Conservation (phyloP, 1,140 invertebrate species). For the Musca domestica region DNA sequence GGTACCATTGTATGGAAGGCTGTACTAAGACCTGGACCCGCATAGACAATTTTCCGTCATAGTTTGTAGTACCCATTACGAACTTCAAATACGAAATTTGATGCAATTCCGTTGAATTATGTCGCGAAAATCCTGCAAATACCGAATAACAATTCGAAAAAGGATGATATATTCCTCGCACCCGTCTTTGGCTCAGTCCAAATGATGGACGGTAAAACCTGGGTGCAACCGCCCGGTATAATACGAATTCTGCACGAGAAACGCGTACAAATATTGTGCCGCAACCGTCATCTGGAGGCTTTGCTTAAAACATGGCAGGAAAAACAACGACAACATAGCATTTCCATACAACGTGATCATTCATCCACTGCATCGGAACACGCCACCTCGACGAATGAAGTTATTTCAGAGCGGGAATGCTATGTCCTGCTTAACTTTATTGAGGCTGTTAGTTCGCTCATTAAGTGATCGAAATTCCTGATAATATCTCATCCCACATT, state of each 20-base stretch:
- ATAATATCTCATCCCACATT: constrained; percentile 65
- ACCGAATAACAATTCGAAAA: constrained; percentile 77
- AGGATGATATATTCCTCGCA: constrained; percentile 82
- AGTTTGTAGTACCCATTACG: too few relatives aligned
- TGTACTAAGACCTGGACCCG: too few relatives aligned
- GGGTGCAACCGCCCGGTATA: constrained; percentile 94
- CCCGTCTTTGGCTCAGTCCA: constrained; percentile 95
- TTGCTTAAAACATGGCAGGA: constrained; percentile 91
- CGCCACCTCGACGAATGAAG: constrained; percentile 52
- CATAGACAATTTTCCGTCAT: too few relatives aligned
- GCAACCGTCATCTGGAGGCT: constrained; percentile 85
- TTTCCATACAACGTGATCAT: constrained; percentile 52
- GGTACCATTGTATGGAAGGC: too few relatives aligned
- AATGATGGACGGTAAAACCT: constrained; percentile 98
- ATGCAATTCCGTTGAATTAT: too few relatives aligned
- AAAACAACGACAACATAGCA: constrained; percentile 72
- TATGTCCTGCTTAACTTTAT: constrained; percentile 75
- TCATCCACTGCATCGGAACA: constrained; percentile 50
- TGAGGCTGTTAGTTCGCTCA: constrained; percentile 74
- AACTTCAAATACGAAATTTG: too few relatives aligned
- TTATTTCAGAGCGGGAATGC: constrained; percentile 63
- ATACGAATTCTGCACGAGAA: constrained; percentile 96
- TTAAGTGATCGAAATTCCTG: constrained; percentile 79
- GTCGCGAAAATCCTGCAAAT: too few relatives aligned
- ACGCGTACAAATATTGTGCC: constrained; percentile 90